A percentile compares a stretch with the other conserved stretches of the same genome.
Conservation (phyloP, 2,113 vertebrate species). For the Hoplias malabaricus region DNA sequence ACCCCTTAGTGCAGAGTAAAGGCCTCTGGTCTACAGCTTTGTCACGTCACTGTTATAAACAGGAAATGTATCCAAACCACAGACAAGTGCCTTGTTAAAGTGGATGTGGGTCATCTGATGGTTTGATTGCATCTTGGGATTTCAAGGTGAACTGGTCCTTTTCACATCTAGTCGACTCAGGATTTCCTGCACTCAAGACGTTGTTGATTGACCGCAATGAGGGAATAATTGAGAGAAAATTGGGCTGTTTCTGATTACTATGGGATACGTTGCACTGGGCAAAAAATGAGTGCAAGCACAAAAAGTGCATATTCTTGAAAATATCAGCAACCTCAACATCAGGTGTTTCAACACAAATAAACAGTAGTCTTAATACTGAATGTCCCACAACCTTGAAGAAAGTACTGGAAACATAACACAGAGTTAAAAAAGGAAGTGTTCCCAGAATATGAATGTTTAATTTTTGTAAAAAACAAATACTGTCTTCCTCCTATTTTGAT, state of each 20-base stretch:
- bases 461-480: background rate
- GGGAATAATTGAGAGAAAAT: background rate
- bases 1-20: background rate
- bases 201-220: background rate
- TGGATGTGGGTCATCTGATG: background rate
- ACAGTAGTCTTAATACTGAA: background rate
- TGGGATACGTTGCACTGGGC: background rate
- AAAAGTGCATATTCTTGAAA: background rate
- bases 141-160: constrained; percentile 4
- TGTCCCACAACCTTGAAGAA: background rate
- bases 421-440: background rate
- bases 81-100: background rate
- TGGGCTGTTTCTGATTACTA: background rate
- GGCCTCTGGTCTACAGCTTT: background rate
- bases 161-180: background rate
- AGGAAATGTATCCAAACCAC: constrained; percentile 16
- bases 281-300: background rate
- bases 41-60: background rate
- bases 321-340: background rate
- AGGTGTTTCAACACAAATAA: background rate
- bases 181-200: background rate
- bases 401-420: background rate
- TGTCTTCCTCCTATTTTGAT: background rate
- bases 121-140: background rate
- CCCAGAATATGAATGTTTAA: background rate